These are phyloP conservation scores for Macquaria australasica DNA, from an alignment of 2,113 vertebrate genomes.

Conservation along the genomic window DNA sequence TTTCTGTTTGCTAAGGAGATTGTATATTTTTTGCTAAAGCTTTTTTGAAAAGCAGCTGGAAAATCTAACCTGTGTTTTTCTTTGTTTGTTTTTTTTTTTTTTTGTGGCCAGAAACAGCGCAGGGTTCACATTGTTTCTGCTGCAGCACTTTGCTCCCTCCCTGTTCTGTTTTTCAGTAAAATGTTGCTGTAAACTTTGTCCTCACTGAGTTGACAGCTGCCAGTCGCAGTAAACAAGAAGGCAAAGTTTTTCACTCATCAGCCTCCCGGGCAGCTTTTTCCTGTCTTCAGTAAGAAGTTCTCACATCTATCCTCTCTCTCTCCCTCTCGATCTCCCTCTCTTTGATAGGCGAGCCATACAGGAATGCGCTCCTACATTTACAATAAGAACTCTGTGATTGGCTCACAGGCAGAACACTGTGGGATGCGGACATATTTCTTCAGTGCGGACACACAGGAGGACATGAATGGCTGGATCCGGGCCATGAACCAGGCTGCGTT, in stretches of 20 bases:
- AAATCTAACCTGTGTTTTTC: slow-evolving; percentile 17
- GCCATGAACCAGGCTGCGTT: slow-evolving; percentile 98
- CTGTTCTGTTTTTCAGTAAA: slow-evolving; percentile 24
- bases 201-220: slow-evolving; percentile 42
- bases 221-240: slow-evolving; percentile 42
- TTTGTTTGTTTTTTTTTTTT: slow-evolving; percentile 9
- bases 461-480: slow-evolving; percentile 96
- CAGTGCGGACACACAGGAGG: slow-evolving; percentile 97
- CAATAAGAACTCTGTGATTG: slow-evolving; percentile 91
- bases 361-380: slow-evolving; percentile 98
- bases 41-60: slow-evolving; percentile 27
- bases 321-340: slow-evolving; percentile 41
- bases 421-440: slow-evolving; percentile 99
- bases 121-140: slow-evolving; percentile 47
- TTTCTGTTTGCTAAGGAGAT: slow-evolving; percentile 13
- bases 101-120: slow-evolving; percentile 44
- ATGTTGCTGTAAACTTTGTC: slow-evolving; percentile 44
- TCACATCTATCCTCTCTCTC: slow-evolving; percentile 30
- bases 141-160: slow-evolving; percentile 33
- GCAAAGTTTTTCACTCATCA: slow-evolving; percentile 43
- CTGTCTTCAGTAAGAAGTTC: slow-evolving; percentile 20
- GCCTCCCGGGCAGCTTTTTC: slow-evolving; percentile 36
- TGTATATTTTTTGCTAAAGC: background rate
- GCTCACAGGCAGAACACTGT: slow-evolving; percentile 93
- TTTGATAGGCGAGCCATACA: slow-evolving; percentile 92